These are phyloP conservation scores for Neolamprologus cancellatus DNA, from an alignment of 2,113 vertebrate genomes.

Conservation along the genomic window DNA sequence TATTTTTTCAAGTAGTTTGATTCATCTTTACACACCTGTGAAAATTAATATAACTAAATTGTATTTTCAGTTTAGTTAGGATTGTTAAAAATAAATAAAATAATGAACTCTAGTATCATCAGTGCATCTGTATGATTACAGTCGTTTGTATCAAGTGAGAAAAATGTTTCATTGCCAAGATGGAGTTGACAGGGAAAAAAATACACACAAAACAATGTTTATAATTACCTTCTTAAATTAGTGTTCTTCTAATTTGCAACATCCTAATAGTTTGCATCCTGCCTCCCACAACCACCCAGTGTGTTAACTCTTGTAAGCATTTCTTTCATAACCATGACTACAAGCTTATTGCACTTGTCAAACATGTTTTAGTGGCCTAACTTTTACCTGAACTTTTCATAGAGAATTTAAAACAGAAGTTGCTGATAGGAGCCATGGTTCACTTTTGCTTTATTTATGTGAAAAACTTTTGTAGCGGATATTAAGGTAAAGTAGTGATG, in stretches of 20 bases:
- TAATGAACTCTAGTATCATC: background rate
- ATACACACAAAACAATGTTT: background rate
- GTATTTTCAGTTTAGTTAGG: background rate
- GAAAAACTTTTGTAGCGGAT: background rate
- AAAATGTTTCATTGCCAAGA: background rate
- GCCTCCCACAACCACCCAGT: background rate
- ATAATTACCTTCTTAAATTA: background rate
- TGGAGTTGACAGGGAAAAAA: background rate
- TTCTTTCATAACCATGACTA: background rate
- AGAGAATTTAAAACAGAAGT: background rate
- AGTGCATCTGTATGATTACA: background rate
- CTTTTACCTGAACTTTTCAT: background rate
- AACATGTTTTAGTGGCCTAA: background rate
- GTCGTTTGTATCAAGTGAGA: accelerated
- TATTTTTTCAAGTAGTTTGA: background rate
- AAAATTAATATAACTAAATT: background rate
- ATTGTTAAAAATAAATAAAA: background rate
- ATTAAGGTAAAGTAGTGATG: background rate
- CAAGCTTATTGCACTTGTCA: background rate
- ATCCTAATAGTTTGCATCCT: background rate
- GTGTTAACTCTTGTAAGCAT: background rate
- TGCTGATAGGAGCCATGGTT: background rate
- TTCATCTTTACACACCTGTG: background rate
- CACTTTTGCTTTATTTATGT: background rate
- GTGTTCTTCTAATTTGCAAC: background rate